These are phyloP conservation scores for Paraplagusia blochii DNA, from an alignment of 2,113 vertebrate genomes.

Conservation along the genomic window DNA sequence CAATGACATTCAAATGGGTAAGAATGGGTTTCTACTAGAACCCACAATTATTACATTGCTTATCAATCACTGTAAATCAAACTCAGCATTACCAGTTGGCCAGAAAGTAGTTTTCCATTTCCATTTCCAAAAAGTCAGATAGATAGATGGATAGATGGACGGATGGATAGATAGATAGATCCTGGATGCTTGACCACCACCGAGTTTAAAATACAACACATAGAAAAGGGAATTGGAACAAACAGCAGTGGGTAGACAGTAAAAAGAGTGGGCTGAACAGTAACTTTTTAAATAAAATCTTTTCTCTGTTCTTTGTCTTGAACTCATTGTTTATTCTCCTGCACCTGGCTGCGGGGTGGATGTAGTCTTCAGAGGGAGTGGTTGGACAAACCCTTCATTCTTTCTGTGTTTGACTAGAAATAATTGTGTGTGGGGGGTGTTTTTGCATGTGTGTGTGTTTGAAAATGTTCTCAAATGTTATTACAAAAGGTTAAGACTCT, in stretches of 20 bases:
- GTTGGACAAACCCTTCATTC: slow-evolving; percentile 17
- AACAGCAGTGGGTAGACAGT: neutral
- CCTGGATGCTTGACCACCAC: no score
- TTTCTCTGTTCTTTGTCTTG: slow-evolving; percentile 28
- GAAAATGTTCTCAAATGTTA: neutral
- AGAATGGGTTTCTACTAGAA: no score
- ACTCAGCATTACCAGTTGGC: no score
- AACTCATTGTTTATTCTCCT: slow-evolving; percentile 41
- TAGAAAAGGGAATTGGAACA: slow-evolving; percentile 4
- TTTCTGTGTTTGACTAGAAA: slow-evolving; percentile 14
- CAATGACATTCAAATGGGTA: no score
- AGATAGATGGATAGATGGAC: no score
- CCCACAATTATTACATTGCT: no score
- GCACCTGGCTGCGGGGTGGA: slow-evolving; percentile 44
- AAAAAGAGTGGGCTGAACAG: slow-evolving; percentile 7
- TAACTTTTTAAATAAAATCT: slow-evolving; percentile 16
- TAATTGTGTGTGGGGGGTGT: slow-evolving; percentile 14
- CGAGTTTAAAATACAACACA: neutral
- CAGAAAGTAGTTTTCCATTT: neutral
- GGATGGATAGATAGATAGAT: no score
- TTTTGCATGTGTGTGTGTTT: neutral
- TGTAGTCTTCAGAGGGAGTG: slow-evolving; percentile 25
- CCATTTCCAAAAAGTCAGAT: neutral
- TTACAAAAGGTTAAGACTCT: neutral
- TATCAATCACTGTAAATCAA: no score